phyloP scores from a whole-genome alignment of 1,140 invertebrate genomes.

The Sminthurides bifidus region DNA sequence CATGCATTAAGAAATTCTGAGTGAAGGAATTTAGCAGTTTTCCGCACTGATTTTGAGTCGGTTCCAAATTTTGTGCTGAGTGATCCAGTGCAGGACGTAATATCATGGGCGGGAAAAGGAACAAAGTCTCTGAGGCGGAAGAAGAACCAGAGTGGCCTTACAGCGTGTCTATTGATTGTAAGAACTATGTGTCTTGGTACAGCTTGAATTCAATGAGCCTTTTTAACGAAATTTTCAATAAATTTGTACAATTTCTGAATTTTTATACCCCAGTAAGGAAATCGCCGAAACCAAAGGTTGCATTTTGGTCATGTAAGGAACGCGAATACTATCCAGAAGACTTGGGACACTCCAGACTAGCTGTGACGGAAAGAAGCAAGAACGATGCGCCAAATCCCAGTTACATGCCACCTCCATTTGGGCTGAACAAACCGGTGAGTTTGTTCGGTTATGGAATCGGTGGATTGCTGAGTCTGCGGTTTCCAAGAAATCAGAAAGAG shows the following conservation, averaged over 20 bases:
- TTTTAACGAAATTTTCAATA: not conserved
- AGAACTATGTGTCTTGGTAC: not conserved
- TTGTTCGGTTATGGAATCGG: slow-evolving; percentile 7
- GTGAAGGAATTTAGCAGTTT: no score
- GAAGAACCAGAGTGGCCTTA: slow-evolving; percentile 8
- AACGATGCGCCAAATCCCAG: slow-evolving; percentile 8
- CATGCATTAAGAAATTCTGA: no score
- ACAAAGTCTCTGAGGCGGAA: not conserved
- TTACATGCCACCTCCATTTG: not conserved
- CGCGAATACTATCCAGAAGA: slow-evolving; percentile 12
- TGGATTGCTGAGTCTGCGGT: slow-evolving; percentile 2
- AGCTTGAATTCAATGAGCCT: not conserved
- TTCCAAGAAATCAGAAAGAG: not conserved
- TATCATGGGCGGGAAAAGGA: not conserved
- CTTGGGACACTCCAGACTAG: slow-evolving; percentile 6
- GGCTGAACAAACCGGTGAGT: slow-evolving; percentile 9
- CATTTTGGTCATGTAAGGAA: slow-evolving; percentile 11
- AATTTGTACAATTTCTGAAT: not conserved
- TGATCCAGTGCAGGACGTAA: no score
- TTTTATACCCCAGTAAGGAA: not conserved
- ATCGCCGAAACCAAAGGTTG: slow-evolving; percentile 9
- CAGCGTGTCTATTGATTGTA: slow-evolving; percentile 7
- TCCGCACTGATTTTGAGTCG: no score
- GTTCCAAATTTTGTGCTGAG: no score
- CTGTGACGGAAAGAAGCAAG: not conserved